Evolutionary conservation across 37 sponge, comb jelly and placozoan genomes (phyloP), one percentile per base, ranked within the genome.

Genomic region (Beroe forskalii): DNA sequence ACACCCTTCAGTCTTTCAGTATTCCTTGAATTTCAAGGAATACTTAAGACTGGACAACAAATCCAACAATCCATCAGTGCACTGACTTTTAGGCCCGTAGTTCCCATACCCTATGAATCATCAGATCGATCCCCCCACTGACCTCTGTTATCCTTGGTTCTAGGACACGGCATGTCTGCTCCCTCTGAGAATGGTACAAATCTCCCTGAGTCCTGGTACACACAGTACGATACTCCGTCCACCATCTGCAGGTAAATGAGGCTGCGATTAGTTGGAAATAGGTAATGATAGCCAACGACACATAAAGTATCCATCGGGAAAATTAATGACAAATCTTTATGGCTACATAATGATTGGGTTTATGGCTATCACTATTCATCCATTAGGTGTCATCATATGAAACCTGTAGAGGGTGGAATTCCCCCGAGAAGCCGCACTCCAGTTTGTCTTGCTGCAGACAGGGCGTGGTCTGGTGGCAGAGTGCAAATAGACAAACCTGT

Each of bases 141-240:
- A 80, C 86, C 86, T 43, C 86, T 80, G 55, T 80, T 44, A 42
- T 80, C 86, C 40, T 38, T 80, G 25, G 35, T 30, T 44, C 86
- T 2, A 25, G 86, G 43, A 80, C 86, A 80, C 1, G 28, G 40
- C 0, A 33, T 6, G 3, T 25, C 12, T 19, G 40, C 55, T 2
- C 9, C 27, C 86, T 80, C 86, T 24, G 86, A 80, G 86, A 80
- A 80, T 43, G 86, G 86, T 4, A 80, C 42, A 48, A 33, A 80
- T 25, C 44, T 41, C 44, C 86, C 86, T 23, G 55, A 44, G 20
- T 80, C 86, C 55, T 23, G 28, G 42, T 80, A 80, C 86, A 80
- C 86, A 80, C 86, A 80, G n/a, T 28, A 23, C 40, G 27, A 24
- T 22, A 80, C 55, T 2, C 55, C 86, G 32, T 69, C 38, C 38